Percentiles rank a stretch among this genome's conserved stretches.
These are phyloP conservation scores for Conistra vaccinii DNA, from an alignment of 2,888 invertebrate genomes.

Conservation along the genomic window DNA sequence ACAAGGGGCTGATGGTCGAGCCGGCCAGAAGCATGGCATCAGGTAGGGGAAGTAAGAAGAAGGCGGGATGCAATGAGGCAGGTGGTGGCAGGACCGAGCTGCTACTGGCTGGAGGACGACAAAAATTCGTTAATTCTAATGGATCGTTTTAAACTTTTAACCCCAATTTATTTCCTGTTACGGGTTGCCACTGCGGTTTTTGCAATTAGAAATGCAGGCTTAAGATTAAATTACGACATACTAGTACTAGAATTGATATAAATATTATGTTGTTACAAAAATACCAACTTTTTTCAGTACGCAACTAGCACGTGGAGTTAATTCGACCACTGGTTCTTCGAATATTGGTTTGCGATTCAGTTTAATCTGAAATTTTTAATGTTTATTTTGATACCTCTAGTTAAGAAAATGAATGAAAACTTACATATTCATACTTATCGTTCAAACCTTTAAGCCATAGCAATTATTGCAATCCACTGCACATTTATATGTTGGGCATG, in stretches of 20 bases:
- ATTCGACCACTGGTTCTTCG: constrained; percentile 76
- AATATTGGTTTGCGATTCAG: constrained; percentile 76
- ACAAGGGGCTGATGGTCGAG: constrained; percentile 82
- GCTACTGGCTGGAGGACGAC: constrained; percentile 75
- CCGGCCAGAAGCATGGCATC: constrained; percentile 87
- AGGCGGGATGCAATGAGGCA: constrained; percentile 82
- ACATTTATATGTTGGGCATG: constrained; percentile 71
- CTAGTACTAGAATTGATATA: neutral
- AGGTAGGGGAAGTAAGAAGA: constrained; percentile 83
- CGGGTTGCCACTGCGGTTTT: neutral
- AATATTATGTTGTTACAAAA: neutral
- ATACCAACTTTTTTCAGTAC: constrained; percentile 77
- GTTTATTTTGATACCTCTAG: neutral
- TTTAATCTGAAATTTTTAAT: constrained; percentile 74
- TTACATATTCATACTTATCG: neutral
- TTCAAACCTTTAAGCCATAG: constrained; percentile 78
- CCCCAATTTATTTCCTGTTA: neutral
- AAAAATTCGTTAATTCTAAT: neutral
- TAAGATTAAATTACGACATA: neutral
- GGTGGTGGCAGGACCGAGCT: constrained; percentile 81
- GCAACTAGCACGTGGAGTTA: constrained; percentile 84
- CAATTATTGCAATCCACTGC: constrained; percentile 71
- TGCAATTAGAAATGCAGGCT: neutral
- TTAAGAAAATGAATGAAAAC: neutral
- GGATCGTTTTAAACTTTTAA: neutral